Conservation (phyloP, 2,888 invertebrate genomes). For the Latrodectus hesperus region DNA sequence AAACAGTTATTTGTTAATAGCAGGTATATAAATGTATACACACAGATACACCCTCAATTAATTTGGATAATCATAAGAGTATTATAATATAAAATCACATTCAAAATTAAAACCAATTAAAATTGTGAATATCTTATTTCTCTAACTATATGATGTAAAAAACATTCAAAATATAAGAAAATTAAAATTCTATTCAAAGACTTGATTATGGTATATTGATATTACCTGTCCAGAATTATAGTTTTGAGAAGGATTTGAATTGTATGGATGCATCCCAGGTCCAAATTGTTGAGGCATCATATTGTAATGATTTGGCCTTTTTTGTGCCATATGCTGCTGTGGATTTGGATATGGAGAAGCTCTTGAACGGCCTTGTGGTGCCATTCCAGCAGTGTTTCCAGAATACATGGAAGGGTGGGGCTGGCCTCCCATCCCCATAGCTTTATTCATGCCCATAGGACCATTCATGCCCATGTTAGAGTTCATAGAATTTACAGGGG, state of each 20-base stretch:
- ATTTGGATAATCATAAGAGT: no score
- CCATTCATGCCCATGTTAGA: slow-evolving; percentile 71
- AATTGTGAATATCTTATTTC: no score
- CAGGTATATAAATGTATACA: no score
- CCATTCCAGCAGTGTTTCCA: slow-evolving; percentile 57
- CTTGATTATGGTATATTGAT: no score
- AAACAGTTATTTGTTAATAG: no score
- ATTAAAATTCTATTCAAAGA: no score
- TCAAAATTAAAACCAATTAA: no score
- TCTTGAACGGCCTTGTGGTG: slow-evolving; percentile 65
- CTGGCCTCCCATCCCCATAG: slow-evolving; percentile 63
- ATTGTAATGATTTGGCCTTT: slow-evolving; percentile 72
- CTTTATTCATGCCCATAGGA: slow-evolving; percentile 70
- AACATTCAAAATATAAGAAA: no score
- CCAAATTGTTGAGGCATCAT: slow-evolving; percentile 71
- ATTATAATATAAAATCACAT: no score
- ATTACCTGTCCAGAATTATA: slow-evolving; percentile 63
- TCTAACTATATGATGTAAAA: no score
- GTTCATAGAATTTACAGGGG: slow-evolving; percentile 69
- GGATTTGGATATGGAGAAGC: slow-evolving; percentile 74
- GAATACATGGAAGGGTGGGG: slow-evolving; percentile 61
- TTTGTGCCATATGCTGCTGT: slow-evolving; percentile 76
- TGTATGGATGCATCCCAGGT: slow-evolving; percentile 71
- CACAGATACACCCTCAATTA: no score
- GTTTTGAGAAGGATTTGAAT: slow-evolving; percentile 55